A percentile compares a stretch with the other conserved stretches of the same genome.
Conservation (phyloP, 2,888 invertebrate species). For the Boloria euphrosyne region DNA sequence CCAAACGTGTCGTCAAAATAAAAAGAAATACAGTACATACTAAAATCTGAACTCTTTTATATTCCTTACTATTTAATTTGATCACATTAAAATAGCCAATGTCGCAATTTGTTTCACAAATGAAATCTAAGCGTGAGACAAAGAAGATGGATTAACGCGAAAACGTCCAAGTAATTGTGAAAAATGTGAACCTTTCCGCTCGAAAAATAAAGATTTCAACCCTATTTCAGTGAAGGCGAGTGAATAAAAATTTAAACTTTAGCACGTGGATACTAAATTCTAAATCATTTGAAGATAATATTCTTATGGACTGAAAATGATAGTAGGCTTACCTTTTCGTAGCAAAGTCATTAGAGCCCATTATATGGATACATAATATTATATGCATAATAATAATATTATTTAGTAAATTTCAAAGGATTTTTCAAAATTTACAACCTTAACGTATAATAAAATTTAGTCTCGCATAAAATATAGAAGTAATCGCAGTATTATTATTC, state of each 20-base stretch:
- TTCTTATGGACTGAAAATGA: not conserved
- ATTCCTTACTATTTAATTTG: constrained; percentile 46
- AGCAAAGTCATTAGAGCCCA: not conserved
- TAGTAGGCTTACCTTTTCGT: not conserved
- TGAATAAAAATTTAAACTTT: constrained; percentile 50
- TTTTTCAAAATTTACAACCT: no score
- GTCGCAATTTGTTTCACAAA: constrained; percentile 68
- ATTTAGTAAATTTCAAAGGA: no score
- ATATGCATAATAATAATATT: no score
- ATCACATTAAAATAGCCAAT: constrained; percentile 58
- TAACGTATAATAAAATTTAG: no score
- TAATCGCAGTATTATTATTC: no score
- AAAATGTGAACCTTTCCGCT: constrained; percentile 70
- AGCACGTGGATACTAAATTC: constrained; percentile 37
- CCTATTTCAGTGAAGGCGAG: constrained; percentile 39
- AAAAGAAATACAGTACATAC: no score
- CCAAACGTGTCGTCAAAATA: no score
- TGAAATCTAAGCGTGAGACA: constrained; percentile 69
- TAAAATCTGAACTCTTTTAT: constrained; percentile 33
- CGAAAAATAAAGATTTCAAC: constrained; percentile 63
- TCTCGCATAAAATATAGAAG: no score
- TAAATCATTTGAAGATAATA: constrained; percentile 12
- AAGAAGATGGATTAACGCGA: constrained; percentile 77
- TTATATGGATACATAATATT: not conserved
- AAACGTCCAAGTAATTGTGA: constrained; percentile 80